phyloP scores from a whole-genome alignment of 2,113 vertebrate species.

The Plotosus lineatus region DNA sequence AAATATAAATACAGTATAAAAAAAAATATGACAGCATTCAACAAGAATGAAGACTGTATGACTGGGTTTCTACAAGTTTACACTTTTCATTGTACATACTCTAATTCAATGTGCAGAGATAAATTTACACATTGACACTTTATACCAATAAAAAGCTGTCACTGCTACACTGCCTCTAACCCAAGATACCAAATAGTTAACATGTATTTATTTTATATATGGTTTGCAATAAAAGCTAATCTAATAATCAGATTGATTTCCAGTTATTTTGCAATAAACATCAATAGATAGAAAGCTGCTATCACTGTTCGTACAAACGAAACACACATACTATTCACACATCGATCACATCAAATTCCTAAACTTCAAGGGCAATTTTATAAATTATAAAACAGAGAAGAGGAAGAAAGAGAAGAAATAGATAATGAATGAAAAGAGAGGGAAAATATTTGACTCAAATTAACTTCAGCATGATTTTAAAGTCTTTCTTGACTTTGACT shows the following conservation, averaged over 20 bases:
- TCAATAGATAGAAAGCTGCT: slow-evolving; percentile 79
- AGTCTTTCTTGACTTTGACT: slow-evolving; percentile 46
- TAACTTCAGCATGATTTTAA: slow-evolving; percentile 39
- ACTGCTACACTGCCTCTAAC: slow-evolving; percentile 73
- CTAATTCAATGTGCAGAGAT: slow-evolving; percentile 76
- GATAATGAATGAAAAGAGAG: slow-evolving; percentile 19
- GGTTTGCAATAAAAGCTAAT: slow-evolving; percentile 66
- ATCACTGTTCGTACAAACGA: slow-evolving; percentile 75
- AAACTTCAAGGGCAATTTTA: slow-evolving; percentile 78
- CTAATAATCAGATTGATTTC: slow-evolving; percentile 41
- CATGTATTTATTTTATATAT: slow-evolving; percentile 72
- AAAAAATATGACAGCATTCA: slow-evolving; percentile 90
- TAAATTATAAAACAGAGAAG: slow-evolving; percentile 70
- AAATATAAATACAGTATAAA: slow-evolving; percentile 99
- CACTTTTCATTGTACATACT: slow-evolving; percentile 71
- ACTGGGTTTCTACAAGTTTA: slow-evolving; percentile 72
- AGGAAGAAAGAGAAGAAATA: slow-evolving; percentile 47
- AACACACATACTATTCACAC: slow-evolving; percentile 80
- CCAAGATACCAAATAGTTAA: slow-evolving; percentile 76
- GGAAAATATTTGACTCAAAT: slow-evolving; percentile 41
- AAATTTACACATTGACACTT: slow-evolving; percentile 74
- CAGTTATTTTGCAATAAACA: slow-evolving; percentile 69
- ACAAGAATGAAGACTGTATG: slow-evolving; percentile 74
- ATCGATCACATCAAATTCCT: slow-evolving; percentile 77
- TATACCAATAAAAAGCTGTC: slow-evolving; percentile 73